Base-by-base conservation (phyloP, 1,140 invertebrate genomes). In the Lanistes nyassanus region DNA sequence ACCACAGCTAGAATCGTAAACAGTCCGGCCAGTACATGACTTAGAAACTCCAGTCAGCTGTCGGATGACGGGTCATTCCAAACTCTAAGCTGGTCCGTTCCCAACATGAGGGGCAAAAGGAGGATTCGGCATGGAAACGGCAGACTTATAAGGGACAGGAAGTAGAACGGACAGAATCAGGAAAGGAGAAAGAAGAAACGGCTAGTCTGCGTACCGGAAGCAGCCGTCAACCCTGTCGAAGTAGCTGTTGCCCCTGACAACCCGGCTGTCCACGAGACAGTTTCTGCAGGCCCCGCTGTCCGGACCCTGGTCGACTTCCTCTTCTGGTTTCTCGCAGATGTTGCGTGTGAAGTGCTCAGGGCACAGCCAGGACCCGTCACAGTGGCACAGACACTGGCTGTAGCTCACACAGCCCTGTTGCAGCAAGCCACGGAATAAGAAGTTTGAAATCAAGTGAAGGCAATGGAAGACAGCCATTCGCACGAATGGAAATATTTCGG, bases 321-420 rank as follows among this genome's bases (percentile, higher is more conserved):
- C 51, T 23, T 23, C 19, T 23, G 42, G 42, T n/a, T 42, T 26
- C 16, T 65, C 56, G 47, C 82, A 84, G 23, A 74, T 75, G 66
- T 81, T 72, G 7, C 73, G 75, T 16, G 80, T 71, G 42, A 64
- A 69, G 34, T 72, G 66, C 36, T 74, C 78, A 3, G 82, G 81
- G 37, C 82, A 84, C 16, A 73, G 62, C 82, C 82, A 84, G 0
- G 74, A 70, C 2, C 82, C 81, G 39, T 81, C 77, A 76, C 82
- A 84, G 34, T 78, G 77, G 68, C 82, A 82, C 29, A 70, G 72
- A 39, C 81, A 84, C 31, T 80, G 65, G 31, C 11, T 51, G 53
- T 76, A 74, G 19, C 76, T 47, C 0, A 76, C 60, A 36, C 81
- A 82, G 3, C 71, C 75, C 68, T 79, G 65, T 1, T 67, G n/a